These are phyloP conservation scores for Varanus salvator DNA, from an alignment of 2,113 vertebrate genomes.

Conservation along the genomic window DNA sequence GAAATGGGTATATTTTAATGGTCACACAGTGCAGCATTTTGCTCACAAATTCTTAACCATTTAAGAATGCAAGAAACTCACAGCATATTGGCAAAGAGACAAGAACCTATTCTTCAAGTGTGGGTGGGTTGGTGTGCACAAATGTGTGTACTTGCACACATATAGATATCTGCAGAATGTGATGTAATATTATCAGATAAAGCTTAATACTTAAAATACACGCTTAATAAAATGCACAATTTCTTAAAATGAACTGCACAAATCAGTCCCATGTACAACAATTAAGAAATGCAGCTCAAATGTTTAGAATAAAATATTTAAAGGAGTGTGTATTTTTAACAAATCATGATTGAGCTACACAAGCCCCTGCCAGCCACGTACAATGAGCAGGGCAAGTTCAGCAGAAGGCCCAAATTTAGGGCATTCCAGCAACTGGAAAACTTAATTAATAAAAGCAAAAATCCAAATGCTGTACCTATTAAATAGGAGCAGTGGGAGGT, in stretches of 20 bases:
- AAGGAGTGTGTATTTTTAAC: not conserved
- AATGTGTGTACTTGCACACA: too few species aligned
- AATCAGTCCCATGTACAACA: not conserved
- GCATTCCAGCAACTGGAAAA: not conserved
- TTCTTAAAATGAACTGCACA: not conserved
- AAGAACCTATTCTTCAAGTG: not conserved
- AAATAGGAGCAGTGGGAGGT: not conserved
- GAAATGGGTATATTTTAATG: not conserved
- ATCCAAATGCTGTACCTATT: not conserved
- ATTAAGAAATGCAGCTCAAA: not conserved
- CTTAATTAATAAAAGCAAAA: not conserved
- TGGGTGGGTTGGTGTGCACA: too few species aligned
- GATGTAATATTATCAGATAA: not conserved
- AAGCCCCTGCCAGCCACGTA: not conserved
- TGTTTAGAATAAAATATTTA: not conserved
- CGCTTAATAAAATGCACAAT: not conserved
- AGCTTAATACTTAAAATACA: not conserved
- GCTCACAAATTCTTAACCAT: not conserved
- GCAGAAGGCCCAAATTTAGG: too few species aligned
- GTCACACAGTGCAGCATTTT: not conserved
- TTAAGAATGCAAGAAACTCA: not conserved
- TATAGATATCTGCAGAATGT: not conserved
- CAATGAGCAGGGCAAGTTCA: not conserved
- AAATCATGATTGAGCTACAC: not conserved
- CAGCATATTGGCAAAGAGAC: not conserved